Base-by-base conservation (phyloP, 2,113 vertebrate species). In the Canis aureus region DNA sequence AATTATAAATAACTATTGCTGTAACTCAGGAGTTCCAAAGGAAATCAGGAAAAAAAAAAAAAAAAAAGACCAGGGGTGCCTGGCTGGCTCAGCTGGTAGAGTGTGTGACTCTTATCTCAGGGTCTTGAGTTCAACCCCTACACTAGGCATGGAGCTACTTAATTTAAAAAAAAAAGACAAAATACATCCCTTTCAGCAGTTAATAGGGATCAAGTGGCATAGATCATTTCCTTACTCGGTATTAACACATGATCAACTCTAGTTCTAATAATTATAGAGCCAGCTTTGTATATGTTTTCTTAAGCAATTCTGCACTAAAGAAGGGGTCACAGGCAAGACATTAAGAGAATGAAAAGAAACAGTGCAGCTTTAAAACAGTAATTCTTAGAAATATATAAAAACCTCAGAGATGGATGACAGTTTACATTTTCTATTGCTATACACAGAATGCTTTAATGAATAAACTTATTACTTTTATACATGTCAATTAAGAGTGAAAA, bases 1-100 rank as follows among this genome's bases (percentile, higher is more conserved):
- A 92, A 95, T 92, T 55, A 89, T 81, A 95, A 89, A 74, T 87
- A 97, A 86, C 76, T 84, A 35, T 23, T 79, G 35, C 43, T 95
- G 16, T 89, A 82, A 78, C 29, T 64, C 16, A 81, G 22, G 62
- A 60, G 11, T 91, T 94, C 88, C 53, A 97, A 96, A 92, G 57
- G 60, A 91, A 96, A 95, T 23, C 17, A 67, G 22, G 16, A n/a
- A n/a, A 11, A 32, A 23, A 73, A 38, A 71, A 64, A 67, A 66
- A 93, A 85, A 60, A 51, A 38, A 79, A 93, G 20, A 53, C 23
- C 69, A 62, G 60, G 59, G 60, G 60, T 11, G 10, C 60, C 60
- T 62, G 23, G 23, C 60, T 62, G 60, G 60, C 23, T 62, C 23
- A 11, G 4, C 11, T 27, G 60, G 23, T 62, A 62, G 60, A 23